Base-by-base conservation (phyloP, 2,888 invertebrate species). In the Caradrina clavipalpis region DNA sequence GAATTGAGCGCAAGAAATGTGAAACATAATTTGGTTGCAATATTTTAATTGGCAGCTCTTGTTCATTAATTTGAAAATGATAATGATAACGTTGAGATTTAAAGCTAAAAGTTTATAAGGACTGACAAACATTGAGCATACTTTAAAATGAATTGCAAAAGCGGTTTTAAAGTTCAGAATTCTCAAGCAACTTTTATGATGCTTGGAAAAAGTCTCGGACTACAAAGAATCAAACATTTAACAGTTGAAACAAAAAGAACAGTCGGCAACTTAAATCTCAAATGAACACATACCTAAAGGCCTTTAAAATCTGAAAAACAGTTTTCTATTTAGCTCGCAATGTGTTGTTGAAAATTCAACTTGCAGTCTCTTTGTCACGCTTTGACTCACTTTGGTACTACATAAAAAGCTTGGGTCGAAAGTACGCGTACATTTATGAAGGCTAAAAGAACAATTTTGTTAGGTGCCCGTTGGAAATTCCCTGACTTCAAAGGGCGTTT, bases 391-490 rank as follows among this genome's bases (percentile, higher is more conserved):
- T 91, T 89, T 88, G 83, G 84, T 85, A 84, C 86, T 86, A 85
- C 81, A 90, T 81, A 93, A 93, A 92, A 92, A 84, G 90, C 86
- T 87, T 85, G 83, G 86, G 82, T 88, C 87, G 88, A 92, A 90
- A 92, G 91, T 90, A 89, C 90, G 89, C 86, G 88, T 89, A 90
- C 92, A 91, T 94, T 94, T 93, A 93, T 92, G 92, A 91, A 94
- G 87, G 90, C 91, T 92, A 93, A 94, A 94, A 92, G 94, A 94
- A 94, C 93, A 95, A 94, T 94, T 94, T 92, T 90, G 94, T 94
- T 95, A 94, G 93, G 93, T 91, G 91, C 91, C 91, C 92, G 91
- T 88, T 92, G 92, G 86, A 94, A 93, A 93, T 94, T 92, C 88
- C 90, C 91, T 88, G 91, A 94, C 93, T 93, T 95, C 94, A 95